A percentile compares a stretch with the other conserved stretches of the same genome.
These are phyloP conservation scores for Dryobates pubescens DNA, from an alignment of 2,797 vertebrate species.

Conservation along the genomic window DNA sequence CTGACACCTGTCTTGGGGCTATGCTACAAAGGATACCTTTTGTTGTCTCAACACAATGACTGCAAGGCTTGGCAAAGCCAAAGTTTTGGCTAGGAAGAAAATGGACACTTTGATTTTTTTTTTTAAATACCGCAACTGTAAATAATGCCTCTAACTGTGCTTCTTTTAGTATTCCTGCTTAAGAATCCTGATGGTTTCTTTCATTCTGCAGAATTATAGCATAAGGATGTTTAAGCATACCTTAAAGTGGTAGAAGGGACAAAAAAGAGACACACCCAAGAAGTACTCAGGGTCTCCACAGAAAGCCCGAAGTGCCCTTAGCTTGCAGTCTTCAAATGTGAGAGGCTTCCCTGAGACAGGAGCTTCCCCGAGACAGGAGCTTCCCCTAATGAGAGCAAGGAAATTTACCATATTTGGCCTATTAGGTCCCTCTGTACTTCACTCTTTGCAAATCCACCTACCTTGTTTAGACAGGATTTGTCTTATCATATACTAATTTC, in stretches of 20 bases:
- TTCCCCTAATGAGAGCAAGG: background rate
- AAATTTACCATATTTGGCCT: background rate
- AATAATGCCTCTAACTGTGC: background rate
- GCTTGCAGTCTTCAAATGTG: background rate
- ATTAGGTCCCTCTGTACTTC: background rate
- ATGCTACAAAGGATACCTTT: background rate
- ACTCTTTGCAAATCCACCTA: background rate
- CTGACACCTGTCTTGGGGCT: background rate
- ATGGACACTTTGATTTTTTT: background rate
- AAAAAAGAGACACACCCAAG: background rate
- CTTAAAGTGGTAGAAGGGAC: background rate
- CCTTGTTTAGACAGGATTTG: background rate
- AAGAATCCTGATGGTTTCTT: background rate
- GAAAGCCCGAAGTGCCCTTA: background rate
- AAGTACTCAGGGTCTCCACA: background rate
- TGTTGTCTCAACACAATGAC: background rate
- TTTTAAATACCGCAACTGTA: background rate
- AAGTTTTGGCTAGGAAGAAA: background rate
- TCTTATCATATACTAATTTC: slow-evolving; percentile 4
- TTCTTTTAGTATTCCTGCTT: background rate
- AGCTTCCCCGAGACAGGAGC: background rate
- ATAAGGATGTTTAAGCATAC: background rate
- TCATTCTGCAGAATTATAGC: background rate
- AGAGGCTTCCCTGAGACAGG: background rate
- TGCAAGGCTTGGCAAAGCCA: background rate